Conservation (phyloP, 2,797 vertebrate species). For the Poeciliopsis turneri region DNA sequence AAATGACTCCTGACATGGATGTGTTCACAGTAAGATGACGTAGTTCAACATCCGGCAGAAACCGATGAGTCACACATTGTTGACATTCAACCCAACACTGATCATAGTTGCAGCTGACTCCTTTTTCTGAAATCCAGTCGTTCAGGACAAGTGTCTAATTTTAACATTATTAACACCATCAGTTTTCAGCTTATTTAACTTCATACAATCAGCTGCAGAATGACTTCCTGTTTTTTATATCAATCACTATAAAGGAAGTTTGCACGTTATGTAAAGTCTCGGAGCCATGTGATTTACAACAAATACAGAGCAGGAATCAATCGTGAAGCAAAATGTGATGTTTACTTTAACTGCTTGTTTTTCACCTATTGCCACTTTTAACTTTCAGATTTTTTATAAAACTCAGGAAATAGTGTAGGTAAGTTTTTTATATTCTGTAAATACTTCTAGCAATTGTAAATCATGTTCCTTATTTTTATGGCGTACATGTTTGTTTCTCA, state of each 20-base stretch:
- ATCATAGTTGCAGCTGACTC: neutral
- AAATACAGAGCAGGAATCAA: neutral
- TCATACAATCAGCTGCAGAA: neutral
- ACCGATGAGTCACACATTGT: neutral
- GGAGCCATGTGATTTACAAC: neutral
- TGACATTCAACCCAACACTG: neutral
- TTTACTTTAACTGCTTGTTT: neutral
- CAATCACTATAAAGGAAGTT: neutral
- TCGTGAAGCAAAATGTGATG: too few relatives aligned
- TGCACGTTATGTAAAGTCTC: neutral
- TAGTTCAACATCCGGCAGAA: neutral
- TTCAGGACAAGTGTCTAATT: neutral
- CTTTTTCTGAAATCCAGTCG: neutral
- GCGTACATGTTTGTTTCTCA: neutral
- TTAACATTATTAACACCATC: neutral
- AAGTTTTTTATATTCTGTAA: constrained; percentile 1
- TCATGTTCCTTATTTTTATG: neutral
- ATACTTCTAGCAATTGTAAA: neutral
- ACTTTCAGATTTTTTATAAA: neutral
- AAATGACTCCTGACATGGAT: neutral
- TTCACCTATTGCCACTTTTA: neutral
- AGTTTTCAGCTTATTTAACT: neutral
- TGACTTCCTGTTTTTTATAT: neutral
- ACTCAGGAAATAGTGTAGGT: neutral
- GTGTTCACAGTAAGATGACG: neutral